These are phyloP conservation scores for Danionella dracula DNA, from an alignment of 2,797 vertebrate species.

Conservation along the genomic window DNA sequence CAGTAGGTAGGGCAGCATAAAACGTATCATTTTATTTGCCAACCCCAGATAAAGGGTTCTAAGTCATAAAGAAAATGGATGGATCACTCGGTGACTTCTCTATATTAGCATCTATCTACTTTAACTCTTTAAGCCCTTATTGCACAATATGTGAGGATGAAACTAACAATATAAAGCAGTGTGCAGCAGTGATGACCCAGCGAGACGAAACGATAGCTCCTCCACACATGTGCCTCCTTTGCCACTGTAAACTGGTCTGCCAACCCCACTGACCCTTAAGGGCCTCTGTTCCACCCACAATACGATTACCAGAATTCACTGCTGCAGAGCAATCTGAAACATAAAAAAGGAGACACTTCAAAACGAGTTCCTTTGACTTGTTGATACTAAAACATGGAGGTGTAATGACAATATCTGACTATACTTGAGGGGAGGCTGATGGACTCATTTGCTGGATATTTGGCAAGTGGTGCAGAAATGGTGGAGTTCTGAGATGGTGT, in stretches of 20 bases:
- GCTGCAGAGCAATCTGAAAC: conserved; percentile 50
- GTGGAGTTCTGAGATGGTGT: conserved; percentile 53
- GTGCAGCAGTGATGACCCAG: conserved; percentile 76
- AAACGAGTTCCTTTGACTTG: no score
- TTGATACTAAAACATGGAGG: no score
- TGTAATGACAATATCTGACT: not conserved
- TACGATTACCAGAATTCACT: conserved; percentile 39
- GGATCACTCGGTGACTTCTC: no score
- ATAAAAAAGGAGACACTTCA: not conserved
- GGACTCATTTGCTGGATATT: conserved; percentile 54
- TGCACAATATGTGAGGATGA: not conserved
- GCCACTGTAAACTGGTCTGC: conserved; percentile 73
- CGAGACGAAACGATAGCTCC: conserved; percentile 61
- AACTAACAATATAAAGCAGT: conserved; percentile 72
- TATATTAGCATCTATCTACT: no score
- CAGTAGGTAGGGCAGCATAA: no score
- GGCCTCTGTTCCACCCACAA: conserved; percentile 63
- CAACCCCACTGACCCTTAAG: conserved; percentile 60
- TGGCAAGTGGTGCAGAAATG: conserved; percentile 22
- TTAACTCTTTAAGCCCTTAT: no score
- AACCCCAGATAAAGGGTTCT: no score
- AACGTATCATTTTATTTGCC: no score
- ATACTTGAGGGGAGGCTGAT: conserved; percentile 53
- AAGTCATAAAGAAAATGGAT: no score
- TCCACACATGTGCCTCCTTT: conserved; percentile 66